Conservation (phyloP, 1,140 invertebrate species). For the Drosophila neocordata region DNA sequence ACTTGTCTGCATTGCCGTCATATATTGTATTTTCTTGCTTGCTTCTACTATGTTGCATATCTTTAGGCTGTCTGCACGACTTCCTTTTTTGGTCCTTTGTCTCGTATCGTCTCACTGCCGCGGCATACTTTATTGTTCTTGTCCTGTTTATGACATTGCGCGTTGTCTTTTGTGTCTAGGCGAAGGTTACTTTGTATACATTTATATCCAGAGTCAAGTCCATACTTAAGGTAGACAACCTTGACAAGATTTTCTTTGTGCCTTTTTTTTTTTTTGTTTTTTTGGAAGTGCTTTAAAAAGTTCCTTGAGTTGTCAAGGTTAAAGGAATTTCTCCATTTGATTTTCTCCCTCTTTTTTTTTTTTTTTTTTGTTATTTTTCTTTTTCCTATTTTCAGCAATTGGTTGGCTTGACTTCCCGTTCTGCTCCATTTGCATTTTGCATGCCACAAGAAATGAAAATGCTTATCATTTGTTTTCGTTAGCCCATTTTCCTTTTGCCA, state of each 20-base stretch:
- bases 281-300: constrained; percentile 16
- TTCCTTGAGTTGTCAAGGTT: constrained; percentile 20
- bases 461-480: constrained; percentile 78
- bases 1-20: constrained; percentile 65
- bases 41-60: constrained; percentile 25
- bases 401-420: background rate
- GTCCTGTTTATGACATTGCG: constrained; percentile 13
- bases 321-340: constrained; percentile 1
- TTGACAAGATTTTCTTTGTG: constrained; percentile 35
- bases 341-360: background rate
- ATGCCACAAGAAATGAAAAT: constrained; percentile 52
- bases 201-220: background rate
- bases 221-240: constrained; percentile 42
- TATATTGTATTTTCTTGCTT: constrained; percentile 45
- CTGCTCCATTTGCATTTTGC: constrained; percentile 46
- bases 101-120: constrained; percentile 28
- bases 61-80: constrained; percentile 16
- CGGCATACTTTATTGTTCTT: constrained; percentile 32
- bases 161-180: constrained; percentile 34
- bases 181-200: constrained; percentile 42
- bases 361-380: constrained; percentile 14
- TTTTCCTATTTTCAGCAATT: constrained; percentile 12
- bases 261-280: background rate
- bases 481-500: constrained; percentile 17
- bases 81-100: constrained; percentile 25